Percentiles rank a stretch among this genome's conserved stretches.
phyloP scores from a whole-genome alignment of 2,797 vertebrate species.

The Enteromius viviparus region DNA sequence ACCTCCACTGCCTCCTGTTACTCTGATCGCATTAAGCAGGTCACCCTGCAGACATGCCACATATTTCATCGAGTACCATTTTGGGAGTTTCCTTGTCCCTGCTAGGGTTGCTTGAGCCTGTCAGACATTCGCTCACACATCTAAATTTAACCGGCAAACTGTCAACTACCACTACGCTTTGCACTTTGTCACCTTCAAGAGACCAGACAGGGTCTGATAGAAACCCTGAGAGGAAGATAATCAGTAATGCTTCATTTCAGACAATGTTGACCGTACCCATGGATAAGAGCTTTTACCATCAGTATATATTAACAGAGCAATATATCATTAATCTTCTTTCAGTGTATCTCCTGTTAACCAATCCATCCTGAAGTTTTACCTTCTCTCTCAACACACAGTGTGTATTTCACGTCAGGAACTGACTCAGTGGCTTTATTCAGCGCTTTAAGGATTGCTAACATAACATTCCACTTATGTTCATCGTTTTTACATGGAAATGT shows the following conservation, averaged over 20 bases:
- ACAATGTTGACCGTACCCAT: background rate
- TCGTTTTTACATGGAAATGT: slow-evolving; percentile 56
- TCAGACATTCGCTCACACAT: slow-evolving; percentile 51
- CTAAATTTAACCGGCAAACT: slow-evolving; percentile 58
- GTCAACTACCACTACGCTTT: slow-evolving; percentile 42
- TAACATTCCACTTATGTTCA: slow-evolving; percentile 51
- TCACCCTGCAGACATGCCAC: slow-evolving; percentile 28
- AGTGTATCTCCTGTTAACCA: background rate
- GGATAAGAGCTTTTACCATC: background rate
- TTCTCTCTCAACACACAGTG: background rate
- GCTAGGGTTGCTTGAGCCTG: slow-evolving; percentile 42
- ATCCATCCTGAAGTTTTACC: background rate
- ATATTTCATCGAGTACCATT: slow-evolving; percentile 40
- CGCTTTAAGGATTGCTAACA: slow-evolving; percentile 41
- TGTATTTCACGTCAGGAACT: slow-evolving; percentile 18
- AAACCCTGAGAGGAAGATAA: slow-evolving; percentile 39
- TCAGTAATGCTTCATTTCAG: slow-evolving; percentile 14
- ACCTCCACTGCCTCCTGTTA: slow-evolving; percentile 11
- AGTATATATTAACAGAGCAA: background rate
- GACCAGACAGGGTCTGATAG: slow-evolving; percentile 46
- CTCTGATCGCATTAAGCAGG: slow-evolving; percentile 25
- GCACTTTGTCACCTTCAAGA: slow-evolving; percentile 45
- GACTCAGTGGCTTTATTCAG: slow-evolving; percentile 46
- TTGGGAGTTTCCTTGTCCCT: slow-evolving; percentile 43
- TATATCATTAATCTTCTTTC: background rate